phyloP scores from a whole-genome alignment of 2,797 vertebrate species.

The Myotis pilosus region DNA sequence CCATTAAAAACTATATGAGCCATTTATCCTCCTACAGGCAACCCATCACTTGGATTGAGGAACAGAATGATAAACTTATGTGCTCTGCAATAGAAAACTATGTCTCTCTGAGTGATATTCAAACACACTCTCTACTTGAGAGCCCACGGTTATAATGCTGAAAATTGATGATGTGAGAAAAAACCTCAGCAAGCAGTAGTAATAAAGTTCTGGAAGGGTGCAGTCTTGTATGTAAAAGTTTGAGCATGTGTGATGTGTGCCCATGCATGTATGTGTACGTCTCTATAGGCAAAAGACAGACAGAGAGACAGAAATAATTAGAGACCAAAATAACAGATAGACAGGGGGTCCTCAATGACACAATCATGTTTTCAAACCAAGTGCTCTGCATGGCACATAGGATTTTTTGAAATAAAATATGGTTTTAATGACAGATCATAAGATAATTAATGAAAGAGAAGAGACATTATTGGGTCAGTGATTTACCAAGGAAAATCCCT shows the following conservation, averaged over 20 bases:
- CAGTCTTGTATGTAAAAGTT: not conserved
- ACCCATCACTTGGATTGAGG: conserved; percentile 61
- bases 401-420: not conserved
- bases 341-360: not conserved
- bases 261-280: not conserved
- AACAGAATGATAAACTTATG: conserved; percentile 64
- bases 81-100: conserved; percentile 54
- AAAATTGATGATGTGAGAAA: conserved; percentile 14
- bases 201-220: not conserved
- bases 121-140: conserved; percentile 30
- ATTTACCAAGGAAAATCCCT: conserved; percentile 43
- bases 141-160: not conserved
- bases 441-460: not conserved
- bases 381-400: not conserved
- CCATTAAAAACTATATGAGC: conserved; percentile 72
- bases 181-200: not conserved
- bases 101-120: conserved; percentile 52
- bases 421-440: not conserved
- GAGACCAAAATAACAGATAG: not conserved
- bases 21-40: conserved; percentile 70
- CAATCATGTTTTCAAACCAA: not conserved
- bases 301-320: not conserved
- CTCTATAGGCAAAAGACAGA: not conserved
- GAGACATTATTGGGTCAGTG: not conserved
- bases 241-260: not conserved